Percentiles rank a stretch among this genome's conserved stretches.
These are phyloP conservation scores for Choloepus didactylus DNA, from an alignment of 2,797 vertebrate species.

Conservation along the genomic window DNA sequence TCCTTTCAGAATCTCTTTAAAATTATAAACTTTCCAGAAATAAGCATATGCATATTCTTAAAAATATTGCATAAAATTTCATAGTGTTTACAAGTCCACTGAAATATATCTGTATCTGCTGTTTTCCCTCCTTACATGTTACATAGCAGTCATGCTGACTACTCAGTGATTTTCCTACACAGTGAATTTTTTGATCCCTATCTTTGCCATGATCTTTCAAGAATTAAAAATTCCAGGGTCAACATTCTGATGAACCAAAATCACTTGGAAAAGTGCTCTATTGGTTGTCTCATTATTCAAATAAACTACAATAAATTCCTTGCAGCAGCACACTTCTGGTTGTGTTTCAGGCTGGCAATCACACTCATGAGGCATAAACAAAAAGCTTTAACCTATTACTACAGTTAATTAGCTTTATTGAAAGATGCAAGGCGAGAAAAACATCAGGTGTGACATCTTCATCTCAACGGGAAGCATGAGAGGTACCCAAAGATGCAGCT, in stretches of 20 bases:
- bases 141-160: not conserved
- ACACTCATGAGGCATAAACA: not conserved
- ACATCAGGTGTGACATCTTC: not conserved
- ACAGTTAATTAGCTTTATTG: not conserved
- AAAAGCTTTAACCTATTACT: not conserved
- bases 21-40: conserved; percentile 20
- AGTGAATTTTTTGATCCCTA: not conserved
- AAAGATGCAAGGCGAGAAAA: not conserved
- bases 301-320: not conserved
- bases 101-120: not conserved
- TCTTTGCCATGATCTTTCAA: not conserved
- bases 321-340: not conserved
- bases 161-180: not conserved
- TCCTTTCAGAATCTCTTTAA: not conserved
- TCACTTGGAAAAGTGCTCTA: not conserved
- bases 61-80: not conserved
- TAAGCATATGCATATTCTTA: not conserved
- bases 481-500: not conserved
- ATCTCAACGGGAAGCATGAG: not conserved
- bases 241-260: not conserved
- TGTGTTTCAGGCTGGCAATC: not conserved
- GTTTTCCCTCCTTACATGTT: not conserved
- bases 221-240: not conserved
- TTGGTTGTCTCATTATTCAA: not conserved
- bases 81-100: not conserved